Base-by-base conservation (phyloP, 1,140 invertebrate species). In the Drosophila ficusphila region DNA sequence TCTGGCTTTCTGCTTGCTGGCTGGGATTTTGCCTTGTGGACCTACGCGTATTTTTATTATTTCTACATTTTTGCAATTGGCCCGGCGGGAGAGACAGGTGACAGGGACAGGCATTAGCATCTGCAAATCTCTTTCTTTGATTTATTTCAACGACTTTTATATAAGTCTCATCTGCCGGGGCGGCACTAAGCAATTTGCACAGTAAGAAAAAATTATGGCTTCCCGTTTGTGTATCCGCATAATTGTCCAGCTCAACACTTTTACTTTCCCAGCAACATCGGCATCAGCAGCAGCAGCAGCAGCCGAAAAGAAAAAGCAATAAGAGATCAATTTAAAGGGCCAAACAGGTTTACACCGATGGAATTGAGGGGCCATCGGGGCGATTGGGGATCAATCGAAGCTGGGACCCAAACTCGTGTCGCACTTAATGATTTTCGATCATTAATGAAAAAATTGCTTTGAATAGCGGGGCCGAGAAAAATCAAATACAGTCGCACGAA, bases 131-230 rank as follows among this genome's bases (percentile, higher is more conserved):
- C 39, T 47, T 61, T 71, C 44, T 41, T 76, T 79, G 81, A 86
- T 86, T 85, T 85, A 86, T 86, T 85, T 86, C 79, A 62, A 72
- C 83, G 56, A 42, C 47, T 29, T 83, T 81, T 86, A 81, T 77
- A 58, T 83, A 85, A 85, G 69, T 48, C 61, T 62, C 81, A 76
- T 79, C 76, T 67, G 74, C 53, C 65, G 44, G 49, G 60, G 60
- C 75, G 49, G 70, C 70, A 79, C 54, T 71, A 57, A 74, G 52
- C 64, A 76, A 88, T 85, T 85, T 78, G 75, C 57, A 68, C 34
- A 56, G 36, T 21, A 41, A 73, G 62, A 61, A 69, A 25, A 57
- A 75, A 76, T 44, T 76, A 81, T 81, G 73, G 61, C 61, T 58
- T 79, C 71, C 69, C 61, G 74, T 79, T 67, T 39, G 52, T 72